phyloP scores from a whole-genome alignment of 2,797 vertebrate genomes.

The Salarias fasciatus region DNA sequence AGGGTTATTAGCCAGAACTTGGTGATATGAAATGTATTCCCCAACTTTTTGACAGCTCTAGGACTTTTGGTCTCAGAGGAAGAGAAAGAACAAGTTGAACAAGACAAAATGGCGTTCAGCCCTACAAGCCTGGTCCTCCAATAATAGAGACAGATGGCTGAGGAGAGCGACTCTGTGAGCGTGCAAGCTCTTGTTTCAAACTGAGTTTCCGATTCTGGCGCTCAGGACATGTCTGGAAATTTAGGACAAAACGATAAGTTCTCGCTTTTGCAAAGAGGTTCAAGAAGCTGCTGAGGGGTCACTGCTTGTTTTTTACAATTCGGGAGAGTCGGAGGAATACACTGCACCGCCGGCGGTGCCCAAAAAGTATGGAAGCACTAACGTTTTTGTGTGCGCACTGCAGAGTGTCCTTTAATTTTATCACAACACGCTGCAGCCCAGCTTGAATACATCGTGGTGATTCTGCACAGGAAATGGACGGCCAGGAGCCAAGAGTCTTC shows the following conservation, averaged over 20 bases:
- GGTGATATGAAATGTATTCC: slow-evolving; percentile 24
- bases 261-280: slow-evolving; percentile 4
- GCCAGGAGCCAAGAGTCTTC: slow-evolving; percentile 1
- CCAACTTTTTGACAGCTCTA: slow-evolving; percentile 24
- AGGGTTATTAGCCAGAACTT: slow-evolving; percentile 13
- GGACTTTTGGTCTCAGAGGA: slow-evolving; percentile 20
- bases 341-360: not conserved
- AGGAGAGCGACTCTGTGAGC: slow-evolving; percentile 16
- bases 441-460: slow-evolving; percentile 2
- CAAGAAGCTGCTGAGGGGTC: not conserved
- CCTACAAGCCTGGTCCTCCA: slow-evolving; percentile 14
- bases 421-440: not conserved
- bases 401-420: not conserved
- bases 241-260: slow-evolving; percentile 1
- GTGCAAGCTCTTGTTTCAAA: slow-evolving; percentile 4
- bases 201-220: slow-evolving; percentile 6
- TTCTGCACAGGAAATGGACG: slow-evolving; percentile 9
- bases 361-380: not conserved
- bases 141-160: slow-evolving; percentile 25
- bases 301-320: not conserved
- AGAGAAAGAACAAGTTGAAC: slow-evolving; percentile 11
- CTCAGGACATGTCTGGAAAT: slow-evolving; percentile 3
- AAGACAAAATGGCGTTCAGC: slow-evolving; percentile 13
- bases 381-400: not conserved
- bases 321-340: not conserved